Evolutionary conservation across 2,113 vertebrate species (phyloP), one percentile per base, ranked within the genome.

Genomic region (Gopherus evgoodei): DNA sequence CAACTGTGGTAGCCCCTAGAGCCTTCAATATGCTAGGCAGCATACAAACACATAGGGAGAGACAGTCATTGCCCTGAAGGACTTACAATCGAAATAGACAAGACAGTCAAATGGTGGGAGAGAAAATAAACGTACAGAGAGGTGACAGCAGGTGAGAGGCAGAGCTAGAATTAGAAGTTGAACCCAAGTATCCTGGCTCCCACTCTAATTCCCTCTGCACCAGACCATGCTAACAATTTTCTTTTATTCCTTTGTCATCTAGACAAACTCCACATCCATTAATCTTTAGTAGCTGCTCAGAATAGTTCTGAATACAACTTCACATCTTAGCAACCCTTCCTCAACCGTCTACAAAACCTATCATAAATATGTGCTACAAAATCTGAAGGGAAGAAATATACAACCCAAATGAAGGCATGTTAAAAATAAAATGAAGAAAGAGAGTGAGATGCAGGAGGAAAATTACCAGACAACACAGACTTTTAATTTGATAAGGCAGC

Each of bases 91-190:
- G 21, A n/a, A 69, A 69, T 82, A 86, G 62, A 8, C 7, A 2
- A 2, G 27, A 14, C 8, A 49, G 11, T 6, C 11, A n/a, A 83
- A 62, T 3, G 62, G 25, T 0, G 0, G 81, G 57, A 79, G 49
- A 42, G 27, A 42, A 86, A 75, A 38, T 75, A 44, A 44, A 75
- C 22, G 2, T 44, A 12, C 38, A 42, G 72, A 25, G 4, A 47
- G 24, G 11, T 6, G 42, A 76, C 42, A 47, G 75, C 75, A 76
- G 22, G 42, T 76, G 42, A 14, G 24, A 62, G 38, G 72, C 24
- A 44, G 72, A 76, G 5, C 42, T 42, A 3, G 22, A 47, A 25
- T 44, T 44, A 76, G 75, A 27, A 76, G 24, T 49, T 38, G 42
- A 83, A 38, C 57, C 89, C 57, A n/a, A 75, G 25, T 44, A 82